phyloP scores from a whole-genome alignment of 2,113 vertebrate species.

The Coryphaenoides rupestris region DNA sequence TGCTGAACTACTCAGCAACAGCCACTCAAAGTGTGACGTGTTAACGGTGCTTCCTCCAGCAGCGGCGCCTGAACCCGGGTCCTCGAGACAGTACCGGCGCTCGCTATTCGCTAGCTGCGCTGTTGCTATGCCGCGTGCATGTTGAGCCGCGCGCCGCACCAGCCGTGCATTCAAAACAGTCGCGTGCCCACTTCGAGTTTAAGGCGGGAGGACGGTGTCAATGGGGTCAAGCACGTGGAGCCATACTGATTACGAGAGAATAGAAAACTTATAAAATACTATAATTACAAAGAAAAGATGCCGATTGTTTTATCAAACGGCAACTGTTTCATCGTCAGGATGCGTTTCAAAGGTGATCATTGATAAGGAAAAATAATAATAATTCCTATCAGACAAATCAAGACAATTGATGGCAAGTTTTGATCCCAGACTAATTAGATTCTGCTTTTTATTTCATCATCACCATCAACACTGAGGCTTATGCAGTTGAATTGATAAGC shows the following conservation, averaged over 20 bases:
- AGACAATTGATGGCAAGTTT: neutral
- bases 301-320: no score
- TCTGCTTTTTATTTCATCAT: neutral
- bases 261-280: slow-evolving; percentile 35
- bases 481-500: slow-evolving; percentile 13
- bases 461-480: slow-evolving; percentile 3
- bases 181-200: slow-evolving; percentile 58
- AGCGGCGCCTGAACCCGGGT: slow-evolving; percentile 75
- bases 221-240: slow-evolving; percentile 20
- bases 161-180: slow-evolving; percentile 62
- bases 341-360: no score
- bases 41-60: slow-evolving; percentile 70
- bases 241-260: slow-evolving; percentile 13
- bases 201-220: slow-evolving; percentile 46
- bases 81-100: slow-evolving; percentile 77
- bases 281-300: no score
- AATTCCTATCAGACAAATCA: neutral
- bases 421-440: slow-evolving; percentile 5
- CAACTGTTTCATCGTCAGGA: no score
- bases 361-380: neutral
- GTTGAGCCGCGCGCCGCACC: slow-evolving; percentile 56
- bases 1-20: slow-evolving; percentile 80
- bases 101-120: slow-evolving; percentile 81
- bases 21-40: slow-evolving; percentile 76
- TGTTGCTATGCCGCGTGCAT: slow-evolving; percentile 78